Conservation (phyloP, 2,888 invertebrate genomes). For the Eurois occulta region DNA sequence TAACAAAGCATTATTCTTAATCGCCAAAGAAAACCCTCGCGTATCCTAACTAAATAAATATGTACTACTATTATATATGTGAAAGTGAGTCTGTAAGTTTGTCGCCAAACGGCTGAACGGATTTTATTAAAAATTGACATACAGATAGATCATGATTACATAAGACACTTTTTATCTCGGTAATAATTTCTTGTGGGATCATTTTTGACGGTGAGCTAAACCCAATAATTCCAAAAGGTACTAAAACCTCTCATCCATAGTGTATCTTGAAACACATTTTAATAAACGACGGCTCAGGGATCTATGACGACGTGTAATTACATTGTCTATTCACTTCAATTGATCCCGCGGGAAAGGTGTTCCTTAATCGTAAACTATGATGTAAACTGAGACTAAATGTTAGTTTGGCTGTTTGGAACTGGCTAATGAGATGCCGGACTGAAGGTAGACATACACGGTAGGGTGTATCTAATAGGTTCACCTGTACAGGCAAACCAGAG, state of each 20-base stretch:
- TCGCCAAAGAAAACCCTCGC: neutral
- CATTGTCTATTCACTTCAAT: slow-evolving; percentile 54
- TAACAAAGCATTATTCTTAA: neutral
- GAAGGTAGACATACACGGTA: too few relatives aligned
- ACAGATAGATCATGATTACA: neutral
- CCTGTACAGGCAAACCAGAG: too few relatives aligned
- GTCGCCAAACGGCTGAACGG: neutral
- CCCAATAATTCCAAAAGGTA: neutral
- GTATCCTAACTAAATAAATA: neutral
- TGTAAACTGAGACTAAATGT: slow-evolving; percentile 17
- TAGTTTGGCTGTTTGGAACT: neutral
- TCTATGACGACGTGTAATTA: slow-evolving; percentile 51
- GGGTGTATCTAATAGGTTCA: too few relatives aligned
- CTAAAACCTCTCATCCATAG: slow-evolving; percentile 17
- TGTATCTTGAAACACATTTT: slow-evolving; percentile 30
- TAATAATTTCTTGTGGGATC: neutral
- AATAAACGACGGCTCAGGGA: slow-evolving; percentile 50
- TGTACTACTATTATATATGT: neutral
- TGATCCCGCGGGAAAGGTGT: slow-evolving; percentile 31
- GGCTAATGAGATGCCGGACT: neutral
- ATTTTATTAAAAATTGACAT: neutral
- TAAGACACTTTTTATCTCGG: neutral
- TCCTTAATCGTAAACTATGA: slow-evolving; percentile 40
- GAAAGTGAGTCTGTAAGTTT: neutral
- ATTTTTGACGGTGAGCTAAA: neutral